Base-by-base conservation (phyloP, 2,888 invertebrate species). In the Tipula unca region DNA sequence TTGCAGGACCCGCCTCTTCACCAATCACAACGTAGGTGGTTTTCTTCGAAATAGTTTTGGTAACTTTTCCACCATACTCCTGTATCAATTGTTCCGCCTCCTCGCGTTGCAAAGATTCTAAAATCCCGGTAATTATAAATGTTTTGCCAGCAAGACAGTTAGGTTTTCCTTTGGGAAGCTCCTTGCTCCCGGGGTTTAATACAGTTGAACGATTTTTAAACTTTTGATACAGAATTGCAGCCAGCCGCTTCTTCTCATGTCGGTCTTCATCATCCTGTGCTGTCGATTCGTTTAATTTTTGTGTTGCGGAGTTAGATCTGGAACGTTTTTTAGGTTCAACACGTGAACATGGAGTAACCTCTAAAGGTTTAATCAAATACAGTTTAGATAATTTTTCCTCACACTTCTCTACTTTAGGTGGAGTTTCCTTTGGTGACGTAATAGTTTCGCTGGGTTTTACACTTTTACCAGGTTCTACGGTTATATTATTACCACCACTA, bases 101-200 rank as follows among this genome's bases (percentile, higher is more conserved):
- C 4, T 97, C 96, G 14, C 96, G 92, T 88, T 97, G 97, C 87
- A 98, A 92, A 0, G 97, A 97, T 89, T 98, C 97, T 84, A 97
- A 91, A 1, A 98, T 95, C 39, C 98, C 98, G 54, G 97, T 98
- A 85, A 97, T 91, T 4, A 96, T 89, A 88, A 97, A 96, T 3
- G 93, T 94, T 86, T 94, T 91, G 85, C 95, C 94, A 85, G 93
- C 93, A 1, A 97, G 90, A 89, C 96, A 96, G 89, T 94, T 92
- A 17, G 94, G 93, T 85, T 93, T 92, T 36, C 96, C 96, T 92
- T 95, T 93, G 2, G 97, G 98, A 86, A 97, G 93, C 89, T 95
- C 94, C 89, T 97, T 98, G 5, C 94, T 91, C 5, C 98, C 98
- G 29, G 95, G 94, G 91, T 97, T 93, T 88, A 94, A 93, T 0